Conservation (phyloP, 2,888 invertebrate genomes). For the Noctua janthe region DNA sequence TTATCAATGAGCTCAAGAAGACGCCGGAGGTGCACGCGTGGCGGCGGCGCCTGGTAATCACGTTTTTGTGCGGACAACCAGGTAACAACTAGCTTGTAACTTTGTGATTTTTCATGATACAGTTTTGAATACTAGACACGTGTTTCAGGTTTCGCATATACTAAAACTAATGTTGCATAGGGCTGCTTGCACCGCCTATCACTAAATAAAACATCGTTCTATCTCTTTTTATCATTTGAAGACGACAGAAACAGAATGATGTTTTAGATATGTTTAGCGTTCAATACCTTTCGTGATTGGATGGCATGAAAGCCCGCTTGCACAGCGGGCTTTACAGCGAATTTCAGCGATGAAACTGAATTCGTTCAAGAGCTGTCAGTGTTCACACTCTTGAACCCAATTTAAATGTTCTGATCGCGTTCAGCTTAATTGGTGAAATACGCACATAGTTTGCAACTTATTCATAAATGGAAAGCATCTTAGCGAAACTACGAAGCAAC, state of each 20-base stretch:
- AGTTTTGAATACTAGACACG: too few relatives aligned
- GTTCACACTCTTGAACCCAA: background rate
- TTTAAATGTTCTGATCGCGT: background rate
- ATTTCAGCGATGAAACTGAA: background rate
- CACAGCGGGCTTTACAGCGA: background rate
- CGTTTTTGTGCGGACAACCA: too few relatives aligned
- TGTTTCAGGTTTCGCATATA: too few relatives aligned
- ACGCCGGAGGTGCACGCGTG: too few relatives aligned
- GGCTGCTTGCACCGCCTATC: background rate
- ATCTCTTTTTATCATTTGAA: background rate
- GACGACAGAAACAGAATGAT: background rate
- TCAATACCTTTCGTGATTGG: background rate
- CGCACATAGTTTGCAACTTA: background rate
- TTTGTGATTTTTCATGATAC: too few relatives aligned
- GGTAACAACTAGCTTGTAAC: too few relatives aligned
- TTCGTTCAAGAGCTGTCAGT: background rate
- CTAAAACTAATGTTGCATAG: background rate
- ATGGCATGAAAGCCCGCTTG: background rate
- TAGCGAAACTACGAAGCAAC: conserved; percentile 1
- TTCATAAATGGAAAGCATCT: conserved; percentile 1
- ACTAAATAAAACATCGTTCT: background rate
- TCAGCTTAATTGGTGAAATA: background rate
- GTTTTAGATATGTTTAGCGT: background rate
- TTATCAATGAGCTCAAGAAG: too few relatives aligned
- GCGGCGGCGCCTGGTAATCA: too few relatives aligned